Base-by-base conservation (phyloP, 1,140 invertebrate genomes). In the Hylaeus volcanicus region DNA sequence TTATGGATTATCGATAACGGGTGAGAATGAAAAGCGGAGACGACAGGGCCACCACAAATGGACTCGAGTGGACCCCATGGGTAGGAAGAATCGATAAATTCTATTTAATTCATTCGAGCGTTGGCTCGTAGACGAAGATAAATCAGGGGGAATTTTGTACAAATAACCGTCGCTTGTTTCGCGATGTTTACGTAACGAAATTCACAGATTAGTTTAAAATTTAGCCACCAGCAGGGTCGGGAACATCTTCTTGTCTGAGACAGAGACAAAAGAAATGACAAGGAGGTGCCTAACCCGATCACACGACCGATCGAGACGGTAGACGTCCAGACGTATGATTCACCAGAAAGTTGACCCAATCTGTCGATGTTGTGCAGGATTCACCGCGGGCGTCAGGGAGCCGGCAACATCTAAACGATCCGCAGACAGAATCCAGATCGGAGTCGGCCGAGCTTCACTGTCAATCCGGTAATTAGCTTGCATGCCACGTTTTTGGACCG, bases 401-500 rank as follows among this genome's bases (percentile, higher is more conserved):
- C 68, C 78, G 69, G 79, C 55, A 51, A 74, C 69, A 82, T 86
- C 79, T 82, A 79, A 86, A 45, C 12, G 48, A 5, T 58, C 39
- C 65, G 58, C 83, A 61, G 15, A 14, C 70, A 41, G 74, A 82
- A 85, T 82, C 53, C 61, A 74, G 75, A 82, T 85, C 74, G 66
- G 64, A 71, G 55, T 26, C 64, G 69, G 61, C 51, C 64, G 83
- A 78, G 79, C 70, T 58, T 86, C 79, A 85, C 79, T 82, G 83
- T 82, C 79, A 85, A 86, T 74, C 65, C 79, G 61, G 26, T 72
- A 76, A 86, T 86, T 85, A 86, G 51, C 72, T 85, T 73, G 64
- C 83, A 45, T 45, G 65, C 79, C 83, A 82, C 83, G 83, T 86
- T 86, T 85, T 83, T 85, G 56, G 58, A 82, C 45, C 79, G 53